A percentile compares a stretch with the other conserved stretches of the same genome.
Conservation (phyloP, 2,888 invertebrate genomes). For the Ctenicera cuprea region DNA sequence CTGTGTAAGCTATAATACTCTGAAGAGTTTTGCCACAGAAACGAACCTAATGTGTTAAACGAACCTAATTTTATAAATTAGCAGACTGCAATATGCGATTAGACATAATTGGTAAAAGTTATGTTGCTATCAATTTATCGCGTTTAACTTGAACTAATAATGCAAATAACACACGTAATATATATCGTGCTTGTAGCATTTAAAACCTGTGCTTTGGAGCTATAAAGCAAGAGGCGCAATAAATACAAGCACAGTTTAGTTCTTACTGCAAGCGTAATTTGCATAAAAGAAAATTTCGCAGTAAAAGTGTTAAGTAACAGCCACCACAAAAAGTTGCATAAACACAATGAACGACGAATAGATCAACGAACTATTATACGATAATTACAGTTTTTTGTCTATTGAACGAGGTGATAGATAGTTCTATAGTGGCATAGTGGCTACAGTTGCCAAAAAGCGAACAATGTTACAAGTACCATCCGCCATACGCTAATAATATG, state of each 20-base stretch:
- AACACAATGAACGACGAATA: conserved; percentile 18
- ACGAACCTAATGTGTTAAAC: too few species aligned
- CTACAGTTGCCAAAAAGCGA: conserved; percentile 38
- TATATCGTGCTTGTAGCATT: too few species aligned
- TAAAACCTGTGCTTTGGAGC: background rate
- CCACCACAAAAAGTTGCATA: conserved; percentile 28
- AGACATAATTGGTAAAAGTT: too few species aligned
- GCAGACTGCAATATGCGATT: too few species aligned
- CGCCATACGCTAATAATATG: conserved; percentile 53
- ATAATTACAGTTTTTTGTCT: conserved; percentile 28
- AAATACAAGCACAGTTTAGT: background rate
- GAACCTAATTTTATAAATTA: too few species aligned
- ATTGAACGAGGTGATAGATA: conserved; percentile 23
- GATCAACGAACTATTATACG: conserved; percentile 27
- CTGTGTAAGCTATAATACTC: too few species aligned
- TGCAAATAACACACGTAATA: too few species aligned
- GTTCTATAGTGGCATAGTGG: conserved; percentile 8
- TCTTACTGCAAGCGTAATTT: conserved; percentile 10
- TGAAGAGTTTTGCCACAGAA: too few species aligned
- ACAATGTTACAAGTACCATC: conserved; percentile 56
- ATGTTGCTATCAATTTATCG: too few species aligned
- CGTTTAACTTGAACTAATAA: too few species aligned
- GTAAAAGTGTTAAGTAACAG: conserved; percentile 23
- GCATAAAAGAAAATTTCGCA: conserved; percentile 31
- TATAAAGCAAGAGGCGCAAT: background rate